A percentile compares a stretch with the other conserved stretches of the same genome.
These are phyloP conservation scores for Mayetiola destructor DNA, from an alignment of 2,888 invertebrate genomes.

Conservation along the genomic window DNA sequence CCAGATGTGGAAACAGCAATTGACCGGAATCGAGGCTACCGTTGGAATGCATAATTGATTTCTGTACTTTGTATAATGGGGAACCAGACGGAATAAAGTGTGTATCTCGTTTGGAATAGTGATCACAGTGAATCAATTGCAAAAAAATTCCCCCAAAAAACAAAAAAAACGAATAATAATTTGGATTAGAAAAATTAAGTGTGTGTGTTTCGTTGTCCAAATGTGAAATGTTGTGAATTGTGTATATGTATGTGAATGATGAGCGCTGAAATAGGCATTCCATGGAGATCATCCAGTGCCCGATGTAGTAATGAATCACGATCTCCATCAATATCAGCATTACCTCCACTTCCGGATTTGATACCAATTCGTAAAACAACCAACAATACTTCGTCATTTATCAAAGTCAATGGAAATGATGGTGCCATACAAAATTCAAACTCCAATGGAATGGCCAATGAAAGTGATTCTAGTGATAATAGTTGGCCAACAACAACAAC, in stretches of 20 bases:
- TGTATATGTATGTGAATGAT: too few species aligned
- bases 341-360: constrained; percentile 22
- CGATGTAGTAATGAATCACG: constrained; percentile 14
- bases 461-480: neutral
- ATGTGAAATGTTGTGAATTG: neutral
- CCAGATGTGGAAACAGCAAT: too few species aligned
- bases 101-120: too few species aligned
- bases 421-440: neutral
- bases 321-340: constrained; percentile 17
- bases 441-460: neutral
- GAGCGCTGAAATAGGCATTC: constrained; percentile 16
- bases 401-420: neutral
- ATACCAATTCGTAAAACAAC: constrained; percentile 20
- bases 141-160: neutral
- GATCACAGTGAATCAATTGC: neutral
- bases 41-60: too few species aligned
- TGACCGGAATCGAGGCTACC: too few species aligned
- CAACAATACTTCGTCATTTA: constrained; percentile 7
- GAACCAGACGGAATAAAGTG: too few species aligned
- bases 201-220: neutral
- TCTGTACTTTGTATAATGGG: too few species aligned
- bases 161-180: neutral
- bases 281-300: constrained; percentile 14
- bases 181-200: too few species aligned
- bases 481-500: neutral